Evolutionary conservation across 2,888 invertebrate genomes (phyloP), one percentile per base, ranked within the genome.

Genomic region (Phyllotreta striolata): DNA sequence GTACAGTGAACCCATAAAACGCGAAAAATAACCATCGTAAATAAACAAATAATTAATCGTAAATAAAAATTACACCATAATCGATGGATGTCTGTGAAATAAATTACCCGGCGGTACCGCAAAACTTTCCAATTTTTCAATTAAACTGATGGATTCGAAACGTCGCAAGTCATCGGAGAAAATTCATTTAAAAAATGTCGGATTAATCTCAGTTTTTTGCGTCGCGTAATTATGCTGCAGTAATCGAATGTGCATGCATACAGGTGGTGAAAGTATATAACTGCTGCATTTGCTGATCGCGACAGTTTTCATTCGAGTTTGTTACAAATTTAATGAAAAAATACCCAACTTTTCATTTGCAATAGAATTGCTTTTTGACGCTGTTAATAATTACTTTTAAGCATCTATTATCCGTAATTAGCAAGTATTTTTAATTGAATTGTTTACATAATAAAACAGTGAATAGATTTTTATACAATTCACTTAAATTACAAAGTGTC

Each of bases 91-190:
- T 47, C 47, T 10, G 34, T 47, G 38, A 35, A 10, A 58, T 40
- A 58, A 41, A 58, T 47, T 49, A 44, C 44, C 24, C 14, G 44
- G 43, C 8, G 43, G 51, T 8, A 59, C 51, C 52, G 43, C 10
- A 49, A 43, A 54, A 51, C 60, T 64, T 64, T 64, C 60, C 51
- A 51, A 60, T 56, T 64, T 55, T 51, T 61, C 56, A 55, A 62
- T 62, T 43, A 62, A 64, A 60, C 43, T 51, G 49, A 60, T 60
- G 47, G 14, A 44, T 51, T 41, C 37, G 56, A 46, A 58, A 59
- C 51, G 63, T 55, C 40, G 55, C 61, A 54, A 49, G 34, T 24
- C 12, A 47, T 7, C 9, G 47, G 37, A 46, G 38, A 35, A 60
- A 64, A 55, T 59, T 38, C 39, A 37, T 38, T 9, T 52, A 52